A percentile compares a stretch with the other conserved stretches of the same genome.
Evolutionary conservation across 2,888 invertebrate species (phyloP).

Genomic region (Bombylius major): DNA sequence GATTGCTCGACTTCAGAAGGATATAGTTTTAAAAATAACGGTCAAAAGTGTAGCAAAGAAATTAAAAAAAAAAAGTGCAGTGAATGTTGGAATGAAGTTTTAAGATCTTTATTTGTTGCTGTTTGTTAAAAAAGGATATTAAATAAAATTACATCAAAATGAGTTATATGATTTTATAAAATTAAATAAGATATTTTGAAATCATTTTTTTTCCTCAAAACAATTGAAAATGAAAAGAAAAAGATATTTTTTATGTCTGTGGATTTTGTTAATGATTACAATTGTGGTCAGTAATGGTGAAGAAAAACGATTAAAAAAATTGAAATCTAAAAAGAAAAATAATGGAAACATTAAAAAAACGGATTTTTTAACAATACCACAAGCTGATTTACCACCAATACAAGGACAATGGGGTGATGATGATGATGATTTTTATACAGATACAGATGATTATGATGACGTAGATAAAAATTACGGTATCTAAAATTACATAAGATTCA

Average conservation of each 20-base stretch:
- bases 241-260: neutral
- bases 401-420: neutral
- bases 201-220: no score
- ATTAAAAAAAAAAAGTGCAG: no score
- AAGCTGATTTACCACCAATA: neutral
- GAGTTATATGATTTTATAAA: no score
- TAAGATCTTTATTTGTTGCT: no score
- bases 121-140: no score
- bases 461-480: neutral
- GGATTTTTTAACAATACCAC: neutral
- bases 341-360: neutral
- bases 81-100: no score
- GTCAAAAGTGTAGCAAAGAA: no score
- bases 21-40: no score
- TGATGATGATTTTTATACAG: neutral
- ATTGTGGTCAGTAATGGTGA: neutral
- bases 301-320: neutral
- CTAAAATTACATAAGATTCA: neutral
- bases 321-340: neutral
- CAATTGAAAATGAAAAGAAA: no score
- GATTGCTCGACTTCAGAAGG: no score
- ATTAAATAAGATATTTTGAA: no score
- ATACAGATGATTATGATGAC: neutral
- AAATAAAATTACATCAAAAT: no score
- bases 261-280: neutral